A percentile compares a stretch with the other conserved stretches of the same genome.
These are phyloP conservation scores for Platyura marginata DNA, from an alignment of 1,140 invertebrate species.

Conservation along the genomic window DNA sequence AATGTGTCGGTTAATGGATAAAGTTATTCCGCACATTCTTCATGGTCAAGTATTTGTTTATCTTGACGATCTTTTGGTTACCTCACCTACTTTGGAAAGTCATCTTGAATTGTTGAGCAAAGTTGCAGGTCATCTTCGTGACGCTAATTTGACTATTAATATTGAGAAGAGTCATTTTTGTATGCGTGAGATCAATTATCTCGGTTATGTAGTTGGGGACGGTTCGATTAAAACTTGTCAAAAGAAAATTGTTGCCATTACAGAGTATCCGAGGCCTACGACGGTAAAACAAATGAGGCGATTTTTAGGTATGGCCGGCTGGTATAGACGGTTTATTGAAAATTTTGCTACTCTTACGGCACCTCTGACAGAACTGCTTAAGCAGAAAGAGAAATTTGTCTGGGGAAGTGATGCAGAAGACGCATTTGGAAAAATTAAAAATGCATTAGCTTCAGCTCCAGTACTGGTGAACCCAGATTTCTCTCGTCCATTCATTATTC, in stretches of 20 bases:
- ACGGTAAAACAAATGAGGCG: slow-evolving; percentile 5
- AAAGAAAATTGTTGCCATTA: slow-evolving; percentile 4
- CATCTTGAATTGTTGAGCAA: slow-evolving; percentile 4
- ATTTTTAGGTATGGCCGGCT: slow-evolving; percentile 13
- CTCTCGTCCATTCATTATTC: slow-evolving; percentile 5
- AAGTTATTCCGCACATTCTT: not conserved
- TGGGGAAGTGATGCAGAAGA: not conserved
- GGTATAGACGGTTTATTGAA: slow-evolving; percentile 20
- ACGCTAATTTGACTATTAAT: slow-evolving; percentile 25
- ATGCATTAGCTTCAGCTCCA: slow-evolving; percentile 4
- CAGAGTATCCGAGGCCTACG: slow-evolving; percentile 4
- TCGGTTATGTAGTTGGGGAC: slow-evolving; percentile 8
- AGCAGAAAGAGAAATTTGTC: slow-evolving; percentile 8
- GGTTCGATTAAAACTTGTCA: slow-evolving; percentile 4
- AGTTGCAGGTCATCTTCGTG: slow-evolving; percentile 16
- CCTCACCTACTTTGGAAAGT: slow-evolving; percentile 8
- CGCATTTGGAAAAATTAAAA: not conserved
- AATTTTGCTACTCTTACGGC: slow-evolving; percentile 13
- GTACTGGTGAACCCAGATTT: slow-evolving; percentile 8
- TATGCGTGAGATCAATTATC: slow-evolving; percentile 11
- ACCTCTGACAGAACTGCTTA: slow-evolving; percentile 14
- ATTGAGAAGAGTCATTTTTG: slow-evolving; percentile 24
- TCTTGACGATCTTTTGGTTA: slow-evolving; percentile 13
- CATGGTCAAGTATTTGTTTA: slow-evolving; percentile 7
- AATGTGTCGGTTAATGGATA: slow-evolving; percentile 25